Evolutionary conservation across 2,113 vertebrate species (phyloP).

Genomic region (Campylomormyrus numenius): DNA sequence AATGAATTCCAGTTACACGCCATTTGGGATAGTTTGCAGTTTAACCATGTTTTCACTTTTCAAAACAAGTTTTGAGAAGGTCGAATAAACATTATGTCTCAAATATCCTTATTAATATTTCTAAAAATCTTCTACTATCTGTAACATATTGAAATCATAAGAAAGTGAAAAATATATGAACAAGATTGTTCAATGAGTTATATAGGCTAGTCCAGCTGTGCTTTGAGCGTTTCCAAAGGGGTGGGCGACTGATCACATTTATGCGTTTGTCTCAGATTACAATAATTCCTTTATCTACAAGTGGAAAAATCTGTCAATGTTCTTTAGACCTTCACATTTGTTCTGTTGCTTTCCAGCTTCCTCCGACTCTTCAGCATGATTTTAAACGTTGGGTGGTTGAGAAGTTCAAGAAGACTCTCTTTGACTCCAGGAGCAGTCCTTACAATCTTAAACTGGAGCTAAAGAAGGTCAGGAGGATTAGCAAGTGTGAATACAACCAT

Average conservation of each 20-base stretch:
- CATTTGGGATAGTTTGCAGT: background rate
- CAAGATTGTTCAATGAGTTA: background rate
- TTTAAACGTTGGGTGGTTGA: slow-evolving; percentile 68
- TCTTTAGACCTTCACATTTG: background rate
- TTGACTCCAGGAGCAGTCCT: slow-evolving; percentile 70
- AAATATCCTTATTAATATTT: background rate
- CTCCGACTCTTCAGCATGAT: slow-evolving; percentile 66
- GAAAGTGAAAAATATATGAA: background rate
- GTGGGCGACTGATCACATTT: background rate
- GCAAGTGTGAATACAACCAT: background rate
- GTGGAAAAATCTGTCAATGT: background rate
- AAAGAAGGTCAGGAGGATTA: slow-evolving; percentile 63
- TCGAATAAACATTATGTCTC: background rate
- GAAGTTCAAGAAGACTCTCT: slow-evolving; percentile 82
- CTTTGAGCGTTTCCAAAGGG: background rate
- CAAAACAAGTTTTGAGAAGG: background rate
- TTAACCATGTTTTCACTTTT: background rate
- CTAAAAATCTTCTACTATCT: background rate
- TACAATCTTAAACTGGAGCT: slow-evolving; percentile 78
- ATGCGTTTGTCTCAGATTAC: background rate
- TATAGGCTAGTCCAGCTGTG: background rate
- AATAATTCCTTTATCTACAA: background rate
- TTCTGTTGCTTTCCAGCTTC: slow-evolving; percentile 59
- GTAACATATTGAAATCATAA: background rate
- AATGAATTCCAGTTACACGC: background rate